Evolutionary conservation across 2,113 vertebrate genomes (phyloP), one percentile per base, ranked within the genome.

Genomic region (Athene noctua): DNA sequence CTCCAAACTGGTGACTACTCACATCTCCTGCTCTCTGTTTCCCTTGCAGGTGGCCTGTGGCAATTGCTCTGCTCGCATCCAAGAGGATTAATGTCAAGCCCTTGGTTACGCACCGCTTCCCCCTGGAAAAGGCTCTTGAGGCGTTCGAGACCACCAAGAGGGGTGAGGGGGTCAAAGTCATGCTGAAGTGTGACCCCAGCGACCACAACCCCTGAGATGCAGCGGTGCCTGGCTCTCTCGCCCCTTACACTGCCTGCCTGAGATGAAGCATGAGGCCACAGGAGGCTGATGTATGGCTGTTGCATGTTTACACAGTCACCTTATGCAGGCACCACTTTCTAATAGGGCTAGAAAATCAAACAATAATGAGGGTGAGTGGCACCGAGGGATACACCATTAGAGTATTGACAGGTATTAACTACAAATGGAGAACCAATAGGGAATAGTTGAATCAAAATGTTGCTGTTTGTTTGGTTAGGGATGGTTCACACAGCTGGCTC

Each of bases 71-170:
- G 98, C 96, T 99, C 12, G 98, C 98, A 0, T 99, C 99, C 36
- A 98, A 99, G 94, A 96, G 97, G 74, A 98, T 99, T 95, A 98
- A 99, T 1, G 92, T 99, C 57, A 99, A 98, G 91, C 98, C 99
- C 12, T 98, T 99, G 80, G 99, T 99, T 57, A 99, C 99, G 0
- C 99, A 99, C 86, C 99, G 99, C 22, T 99, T 99, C 88, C 98
- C 99, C 23, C 97, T 99, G 98, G 99, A 99, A 95, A 98, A 99
- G 96, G 99, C 99, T 10, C 81, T 98, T 29, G 97, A 99, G 91
- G 99, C 99, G 2, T 99, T 99, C 26, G 99, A 99, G 97, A 98
- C 98, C 68, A 98, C 98, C 13, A 98, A 79, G 93, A 98, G 98
- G 97, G 99, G 99, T 0, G 29, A 98, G 13, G 99, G 99, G 42